Base-by-base conservation (phyloP, 2,797 vertebrate species). In the Hippopotamyrus pictus region DNA sequence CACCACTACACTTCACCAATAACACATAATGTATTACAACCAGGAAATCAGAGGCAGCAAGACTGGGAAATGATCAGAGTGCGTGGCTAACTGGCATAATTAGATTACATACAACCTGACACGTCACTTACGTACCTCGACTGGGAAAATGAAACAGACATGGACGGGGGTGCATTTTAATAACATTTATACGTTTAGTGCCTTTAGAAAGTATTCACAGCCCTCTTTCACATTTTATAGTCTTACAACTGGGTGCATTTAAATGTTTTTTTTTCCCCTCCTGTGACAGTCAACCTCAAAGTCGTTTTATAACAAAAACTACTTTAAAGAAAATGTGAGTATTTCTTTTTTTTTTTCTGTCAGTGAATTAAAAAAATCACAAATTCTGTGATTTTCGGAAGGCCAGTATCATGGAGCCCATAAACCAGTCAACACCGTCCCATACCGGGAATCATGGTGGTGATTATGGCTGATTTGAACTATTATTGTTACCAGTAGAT, bases 101-200 rank as follows among this genome's bases (percentile, higher is more conserved):
- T 9, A 84, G 19, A 84, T 50, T 84, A 50, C 79, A 84, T 50
- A 50, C 44, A 84, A 41, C 33, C 73, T 44, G 14, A 79, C 37
- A 44, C 0, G 4, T 6, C 33, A 19, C 37, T 79, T 19, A 33
- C 0, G 33, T 79, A 44, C 73, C 37, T 11, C 73, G 73, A 44
- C 37, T 17, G 1, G 22, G 5, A 79, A 79, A 79, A 19, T 19
- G 14, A 79, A 44, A 44, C 65, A 14, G 33, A 76, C 29, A 37
- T 79, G 73, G 73, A 19, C 8, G 73, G 33, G 69, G 73, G 12
- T 44, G 73, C 73, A 44, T 44, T 79, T 79, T 44, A 44, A 79
- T 44, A 79, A 79, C 73, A 79, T 79, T 79, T 79, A 79, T 79
- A 79, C 73, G 41, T 44, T 79, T 79, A 79, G 73, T 79, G 73